Base-by-base conservation (phyloP, 2,797 vertebrate genomes). In the Eutrigla gurnardus region DNA sequence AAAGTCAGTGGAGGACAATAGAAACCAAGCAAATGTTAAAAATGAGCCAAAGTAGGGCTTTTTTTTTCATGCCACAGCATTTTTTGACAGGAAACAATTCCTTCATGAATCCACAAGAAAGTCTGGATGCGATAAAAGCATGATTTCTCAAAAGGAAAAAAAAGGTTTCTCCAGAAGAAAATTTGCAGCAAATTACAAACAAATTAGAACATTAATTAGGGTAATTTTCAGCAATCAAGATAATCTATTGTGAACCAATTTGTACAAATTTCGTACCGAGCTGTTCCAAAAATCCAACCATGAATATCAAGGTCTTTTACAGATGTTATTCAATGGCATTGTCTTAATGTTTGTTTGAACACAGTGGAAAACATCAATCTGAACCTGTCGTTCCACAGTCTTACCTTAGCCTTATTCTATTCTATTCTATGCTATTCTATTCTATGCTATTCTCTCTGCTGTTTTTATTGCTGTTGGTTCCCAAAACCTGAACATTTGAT, bases 1-100 rank as follows among this genome's bases (percentile, higher is more conserved):
- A 94, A 94, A 94, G 94, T 95, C 92, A 93, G 84, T 86, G 70
- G 85, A 94, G 92, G 93, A 91, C 93, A 80, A 90, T 36, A 73
- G 83, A 88, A 93, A 92, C 63, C 77, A 80, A 86, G 78, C 77
- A 76, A 7, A n/a, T 75, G 86, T 84, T 82, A 75, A 90, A 88
- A 86, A 83, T 80, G 80, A 89, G 75, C 81, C 80, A 82, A 89
- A 85, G 2, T 36, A 37, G 14, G 9, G 3, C 2, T 13, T 43
- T 61, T 47, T 39, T 65, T 67, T 65, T 50, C 58, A 65, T 81
- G 18, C 46, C 52, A 35, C 5, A 59, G 42, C 42, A 70, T 70
- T 35, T 12, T 45, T 65, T 55, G 39, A 14, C 32, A 36, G n/a
- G 2, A 67, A 32, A 15, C 45, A 6, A 15, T 72, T 46, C 40